Evolutionary conservation across 2,113 vertebrate species (phyloP), one percentile per base, ranked within the genome.

Genomic region (Arothron firmamentum): DNA sequence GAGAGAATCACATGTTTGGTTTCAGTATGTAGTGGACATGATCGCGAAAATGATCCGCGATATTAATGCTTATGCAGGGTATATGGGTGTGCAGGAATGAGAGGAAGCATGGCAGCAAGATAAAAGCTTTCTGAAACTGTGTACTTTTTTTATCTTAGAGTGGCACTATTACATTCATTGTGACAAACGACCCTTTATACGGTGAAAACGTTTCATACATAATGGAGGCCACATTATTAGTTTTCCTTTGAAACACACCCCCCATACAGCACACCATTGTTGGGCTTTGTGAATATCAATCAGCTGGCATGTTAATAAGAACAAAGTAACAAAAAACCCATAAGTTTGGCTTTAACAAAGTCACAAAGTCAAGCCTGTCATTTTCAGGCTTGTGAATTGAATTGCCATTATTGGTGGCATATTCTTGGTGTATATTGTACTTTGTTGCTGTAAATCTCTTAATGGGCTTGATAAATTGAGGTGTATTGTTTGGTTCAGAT

Each of bases 1-100:
- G n/a, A 52, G 56, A 59, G 59, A 7, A 75, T 80, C 77, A 72
- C 78, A 63, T 23, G 59, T 46, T 69, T 28, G 64, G 42, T 75
- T 62, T 50, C 43, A 66, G 45, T 18, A 4, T 45, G n/a, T 11
- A 46, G 46, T 55, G 43, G 55, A 57, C 62, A 72, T 73, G 47
- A 45, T 13, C 4, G 14, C 1, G 82, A 73, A 80, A 77, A 34
- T 31, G 50, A 69, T 0, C 10, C 49, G 8, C 69, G 68, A 68
- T 72, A 57, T 72, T 52, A 64, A 10, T 41, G 62, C n/a, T 41
- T 66, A 70, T 75, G 59, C 77, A 57, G 48, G 53, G 74, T 61
- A n/a, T 15, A 28, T 48, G 52, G 47, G 31, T 52, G 53, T 65
- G 53, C 56, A 41, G 65, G 46, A 57, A 19, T 64, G 45, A 47